Evolutionary conservation across 2,888 invertebrate species (phyloP).

Genomic region (Lasius platythorax): DNA sequence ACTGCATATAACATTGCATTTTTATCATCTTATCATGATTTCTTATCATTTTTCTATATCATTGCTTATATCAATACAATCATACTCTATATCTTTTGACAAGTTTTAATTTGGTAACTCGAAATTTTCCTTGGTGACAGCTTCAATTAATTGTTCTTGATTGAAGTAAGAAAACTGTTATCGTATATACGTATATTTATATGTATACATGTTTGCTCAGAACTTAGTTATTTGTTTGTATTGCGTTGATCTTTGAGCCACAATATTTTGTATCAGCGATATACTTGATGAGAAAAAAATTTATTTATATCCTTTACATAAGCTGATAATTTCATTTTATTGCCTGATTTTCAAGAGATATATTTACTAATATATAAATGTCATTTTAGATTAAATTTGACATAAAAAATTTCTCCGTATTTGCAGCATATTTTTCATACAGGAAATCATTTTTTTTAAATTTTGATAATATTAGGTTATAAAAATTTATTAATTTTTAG

Average conservation of each 20-base stretch:
- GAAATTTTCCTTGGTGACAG: background rate
- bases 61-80: constrained; percentile 1
- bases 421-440: background rate
- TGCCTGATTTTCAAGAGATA: background rate
- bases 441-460: background rate
- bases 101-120: background rate
- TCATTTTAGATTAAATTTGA: background rate
- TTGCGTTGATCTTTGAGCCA: background rate
- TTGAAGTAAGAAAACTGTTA: background rate
- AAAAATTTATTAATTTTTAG: background rate
- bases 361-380: background rate
- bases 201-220: background rate
- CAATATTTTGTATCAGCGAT: constrained; percentile 26
- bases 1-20: background rate
- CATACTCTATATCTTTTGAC: background rate
- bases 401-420: background rate
- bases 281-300: background rate
- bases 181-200: background rate
- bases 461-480: background rate
- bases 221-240: background rate
- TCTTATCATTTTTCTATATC: constrained; percentile 1
- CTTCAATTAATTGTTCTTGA: background rate
- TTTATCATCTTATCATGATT: background rate
- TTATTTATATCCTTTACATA: constrained; percentile 12
- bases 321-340: background rate